Evolutionary conservation across 1,140 invertebrate genomes (phyloP), one percentile per base, ranked within the genome.

Genomic region (Drosophila albomicans): DNA sequence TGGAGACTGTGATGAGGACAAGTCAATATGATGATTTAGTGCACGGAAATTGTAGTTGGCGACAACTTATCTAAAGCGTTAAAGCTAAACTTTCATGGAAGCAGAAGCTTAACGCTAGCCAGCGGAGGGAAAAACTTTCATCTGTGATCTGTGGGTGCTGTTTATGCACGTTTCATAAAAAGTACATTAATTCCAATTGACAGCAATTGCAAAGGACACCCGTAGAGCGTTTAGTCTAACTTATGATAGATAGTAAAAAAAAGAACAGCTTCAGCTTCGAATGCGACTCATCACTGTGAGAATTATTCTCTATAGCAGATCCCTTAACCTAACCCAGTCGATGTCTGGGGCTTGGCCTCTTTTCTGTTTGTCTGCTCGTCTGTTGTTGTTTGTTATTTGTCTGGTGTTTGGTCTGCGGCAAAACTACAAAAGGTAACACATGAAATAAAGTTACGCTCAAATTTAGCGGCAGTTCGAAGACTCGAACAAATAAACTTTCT

Each of bases 401-500:
- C 15, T 49, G 3, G 43, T 63, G 43, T 75, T 73, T 57, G 35
- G 30, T 75, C 54, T 78, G 71, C 84, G 84, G 84, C 84, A 88
- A 87, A 88, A 63, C 64, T 77, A 88, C 84, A 88, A 88, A 88
- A 89, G 81, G 73, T 87, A 87, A 75, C 80, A 82, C 80, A 32
- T 66, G 58, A 75, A 75, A 84, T 80, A 75, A 70, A 88, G 85
- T 88, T 89, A 88, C 74, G 80, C 85, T 88, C 79, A 80, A 88
- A 88, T 88, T 88, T 88, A 88, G 84, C 84, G 84, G 84, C 84
- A 88, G 85, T 87, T 87, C 85, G 38, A 81, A 80, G 64, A 67
- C 74, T 16, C 66, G 46, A 81, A 84, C 84, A 88, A 89, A 88
- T 56, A 88, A 81, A 67, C 38, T 78, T 78, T 88, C 79, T 87